Evolutionary conservation across 2,797 vertebrate genomes (phyloP).

Genomic region (Amphiprion clarkii): DNA sequence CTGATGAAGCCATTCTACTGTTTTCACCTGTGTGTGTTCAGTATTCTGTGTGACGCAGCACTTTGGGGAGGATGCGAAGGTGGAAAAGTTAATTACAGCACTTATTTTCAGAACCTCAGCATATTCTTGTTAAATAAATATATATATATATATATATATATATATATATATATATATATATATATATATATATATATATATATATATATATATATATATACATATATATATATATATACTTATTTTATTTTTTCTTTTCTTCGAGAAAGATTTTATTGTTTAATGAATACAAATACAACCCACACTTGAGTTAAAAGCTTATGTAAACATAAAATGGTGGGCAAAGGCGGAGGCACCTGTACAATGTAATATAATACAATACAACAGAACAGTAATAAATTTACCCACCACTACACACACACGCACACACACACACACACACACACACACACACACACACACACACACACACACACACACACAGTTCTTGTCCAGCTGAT

Average conservation of each 20-base stretch:
- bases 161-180: no score
- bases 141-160: no score
- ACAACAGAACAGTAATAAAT: not conserved
- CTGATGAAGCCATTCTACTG: constrained; percentile 1
- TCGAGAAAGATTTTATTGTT: constrained; percentile 2
- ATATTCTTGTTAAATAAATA: constrained; percentile 18
- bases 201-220: no score
- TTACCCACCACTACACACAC: no score
- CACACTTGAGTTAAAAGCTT: not conserved
- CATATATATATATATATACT: no score
- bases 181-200: no score
- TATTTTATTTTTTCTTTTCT: not conserved
- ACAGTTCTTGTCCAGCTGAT: no score
- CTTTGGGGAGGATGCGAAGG: constrained; percentile 13
- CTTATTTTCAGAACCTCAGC: constrained; percentile 37
- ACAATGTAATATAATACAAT: not conserved
- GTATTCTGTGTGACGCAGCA: constrained; percentile 19
- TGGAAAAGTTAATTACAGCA: constrained; percentile 29
- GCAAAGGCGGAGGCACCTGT: not conserved
- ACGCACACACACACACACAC: no score
- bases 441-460: no score
- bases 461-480: no score
- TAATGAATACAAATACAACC: constrained; percentile 15
- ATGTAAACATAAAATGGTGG: constrained; percentile 3
- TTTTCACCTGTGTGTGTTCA: constrained; percentile 22